Percentiles rank a stretch among this genome's conserved stretches.
Conservation (phyloP, 2,888 invertebrate species). For the Ptychoptera albimana region DNA sequence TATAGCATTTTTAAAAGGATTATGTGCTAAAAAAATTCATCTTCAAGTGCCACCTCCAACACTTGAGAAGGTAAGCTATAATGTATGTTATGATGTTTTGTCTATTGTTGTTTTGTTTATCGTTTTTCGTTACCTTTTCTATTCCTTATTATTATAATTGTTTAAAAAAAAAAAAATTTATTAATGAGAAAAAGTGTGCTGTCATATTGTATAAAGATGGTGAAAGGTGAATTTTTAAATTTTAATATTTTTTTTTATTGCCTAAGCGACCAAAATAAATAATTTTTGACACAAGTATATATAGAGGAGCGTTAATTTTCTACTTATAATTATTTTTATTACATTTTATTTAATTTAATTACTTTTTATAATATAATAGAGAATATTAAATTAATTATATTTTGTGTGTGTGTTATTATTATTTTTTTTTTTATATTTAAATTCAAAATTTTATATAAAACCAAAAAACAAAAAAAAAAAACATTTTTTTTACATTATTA, state of each 20-base stretch:
- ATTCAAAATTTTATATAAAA: no score
- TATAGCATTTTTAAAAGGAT: constrained; percentile 41
- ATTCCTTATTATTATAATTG: neutral
- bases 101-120: constrained; percentile 1
- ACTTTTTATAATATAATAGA: no score
- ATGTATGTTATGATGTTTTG: neutral
- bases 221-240: no score
- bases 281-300: neutral
- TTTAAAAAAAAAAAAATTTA: constrained; percentile 2
- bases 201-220: no score
- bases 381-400: no score
- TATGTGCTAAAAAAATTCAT: constrained; percentile 56
- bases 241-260: no score
- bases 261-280: no score
- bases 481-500: neutral
- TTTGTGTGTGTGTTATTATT: no score
- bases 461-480: neutral
- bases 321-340: constrained; percentile 10
- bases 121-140: constrained; percentile 2
- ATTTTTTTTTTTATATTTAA: no score
- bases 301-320: constrained; percentile 10
- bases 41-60: constrained; percentile 50
- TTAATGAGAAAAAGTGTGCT: neutral
- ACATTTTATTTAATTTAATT: neutral
- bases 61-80: constrained; percentile 39